Conservation (phyloP, 1,140 invertebrate species). For the Caenorhabditis elegans region DNA sequence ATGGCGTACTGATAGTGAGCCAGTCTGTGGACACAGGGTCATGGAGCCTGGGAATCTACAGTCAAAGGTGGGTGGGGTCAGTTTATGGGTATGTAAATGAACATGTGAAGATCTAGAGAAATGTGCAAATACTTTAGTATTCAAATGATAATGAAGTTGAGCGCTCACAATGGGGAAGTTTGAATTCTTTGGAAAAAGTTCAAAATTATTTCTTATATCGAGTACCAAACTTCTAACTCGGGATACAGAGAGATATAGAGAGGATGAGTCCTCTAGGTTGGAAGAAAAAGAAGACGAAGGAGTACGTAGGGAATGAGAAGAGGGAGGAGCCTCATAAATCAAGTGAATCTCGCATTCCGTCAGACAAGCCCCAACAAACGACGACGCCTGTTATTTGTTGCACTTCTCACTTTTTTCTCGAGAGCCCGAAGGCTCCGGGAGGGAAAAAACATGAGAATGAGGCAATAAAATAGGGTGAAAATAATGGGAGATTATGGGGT, state of each 20-base stretch:
- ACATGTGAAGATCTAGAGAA: neutral
- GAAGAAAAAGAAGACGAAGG: neutral
- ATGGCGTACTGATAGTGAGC: no score
- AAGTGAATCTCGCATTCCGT: neutral
- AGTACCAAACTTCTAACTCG: no score
- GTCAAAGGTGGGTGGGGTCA: no score
- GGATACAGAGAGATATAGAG: neutral
- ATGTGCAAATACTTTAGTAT: neutral
- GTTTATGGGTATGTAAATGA: no score
- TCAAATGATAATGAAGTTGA: neutral
- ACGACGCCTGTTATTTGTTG: neutral
- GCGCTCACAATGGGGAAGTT: no score
- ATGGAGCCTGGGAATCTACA: no score
- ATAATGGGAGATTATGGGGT: no score
- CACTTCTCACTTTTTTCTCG: neutral
- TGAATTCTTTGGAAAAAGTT: no score
- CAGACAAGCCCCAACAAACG: neutral
- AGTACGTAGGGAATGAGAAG: neutral
- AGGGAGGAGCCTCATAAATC: slow-evolving; percentile 2
- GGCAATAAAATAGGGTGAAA: no score
- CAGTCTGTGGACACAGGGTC: no score
- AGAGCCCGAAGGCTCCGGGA: no score
- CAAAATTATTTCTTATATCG: no score
- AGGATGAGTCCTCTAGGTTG: neutral
- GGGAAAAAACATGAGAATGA: neutral